A percentile compares a stretch with the other conserved stretches of the same genome.
These are phyloP conservation scores for Pseudomyrmex cubaensis DNA, from an alignment of 1,140 invertebrate species.

Conservation along the genomic window DNA sequence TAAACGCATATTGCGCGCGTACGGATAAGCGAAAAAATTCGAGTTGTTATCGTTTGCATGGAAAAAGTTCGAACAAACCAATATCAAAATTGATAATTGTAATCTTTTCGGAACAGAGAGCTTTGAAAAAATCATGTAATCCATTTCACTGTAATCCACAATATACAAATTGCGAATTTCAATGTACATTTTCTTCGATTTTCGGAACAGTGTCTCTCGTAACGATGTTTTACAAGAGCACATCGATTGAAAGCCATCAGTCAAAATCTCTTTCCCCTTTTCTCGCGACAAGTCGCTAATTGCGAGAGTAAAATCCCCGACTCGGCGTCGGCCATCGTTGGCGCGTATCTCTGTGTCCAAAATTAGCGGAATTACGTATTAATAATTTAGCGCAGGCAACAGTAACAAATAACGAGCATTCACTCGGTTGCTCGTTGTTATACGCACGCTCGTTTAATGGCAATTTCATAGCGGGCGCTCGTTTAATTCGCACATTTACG, in stretches of 20 bases:
- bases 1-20: slow-evolving; percentile 18
- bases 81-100: slow-evolving; percentile 1
- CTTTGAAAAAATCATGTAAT: neutral
- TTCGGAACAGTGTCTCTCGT: neutral
- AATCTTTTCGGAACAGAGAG: neutral
- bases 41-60: neutral
- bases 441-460: slow-evolving; percentile 35
- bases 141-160: no score
- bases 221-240: no score
- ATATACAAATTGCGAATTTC: no score
- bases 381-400: slow-evolving; percentile 23
- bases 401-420: slow-evolving; percentile 34
- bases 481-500: slow-evolving; percentile 54
- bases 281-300: slow-evolving; percentile 1
- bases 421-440: slow-evolving; percentile 2
- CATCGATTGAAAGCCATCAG: neutral
- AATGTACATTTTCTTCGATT: neutral
- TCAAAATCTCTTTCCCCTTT: no score
- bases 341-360: neutral
- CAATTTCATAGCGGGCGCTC: slow-evolving; percentile 25
- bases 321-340: neutral
- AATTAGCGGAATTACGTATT: slow-evolving; percentile 30
- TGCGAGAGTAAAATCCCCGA: neutral
- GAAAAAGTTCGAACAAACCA: neutral
- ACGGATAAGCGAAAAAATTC: slow-evolving; percentile 16